Conservation (phyloP, 2,797 vertebrate species). For the Anabas testudineus region DNA sequence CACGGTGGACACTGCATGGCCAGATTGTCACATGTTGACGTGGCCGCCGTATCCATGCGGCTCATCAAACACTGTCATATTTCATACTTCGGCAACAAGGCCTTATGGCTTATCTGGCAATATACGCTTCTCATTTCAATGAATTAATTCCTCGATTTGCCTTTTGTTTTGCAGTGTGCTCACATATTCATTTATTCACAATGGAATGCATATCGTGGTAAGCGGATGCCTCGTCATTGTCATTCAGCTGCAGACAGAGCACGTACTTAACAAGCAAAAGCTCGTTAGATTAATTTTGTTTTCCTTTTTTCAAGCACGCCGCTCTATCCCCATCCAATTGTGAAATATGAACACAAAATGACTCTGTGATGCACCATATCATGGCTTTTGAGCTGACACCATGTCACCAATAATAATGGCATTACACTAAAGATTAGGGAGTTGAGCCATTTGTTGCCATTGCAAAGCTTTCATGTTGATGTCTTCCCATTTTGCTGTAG, state of each 20-base stretch:
- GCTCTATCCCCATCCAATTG: conserved; percentile 68
- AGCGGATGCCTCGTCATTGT: conserved; percentile 76
- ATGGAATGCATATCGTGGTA: conserved; percentile 65
- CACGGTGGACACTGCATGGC: conserved; percentile 54
- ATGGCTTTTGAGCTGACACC: conserved; percentile 75
- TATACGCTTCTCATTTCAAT: conserved; percentile 70
- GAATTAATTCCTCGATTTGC: conserved; percentile 75
- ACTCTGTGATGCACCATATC: conserved; percentile 70
- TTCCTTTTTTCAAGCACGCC: conserved; percentile 52
- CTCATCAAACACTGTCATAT: conserved; percentile 51
- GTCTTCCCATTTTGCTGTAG: conserved; percentile 41
- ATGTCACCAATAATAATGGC: conserved; percentile 80
- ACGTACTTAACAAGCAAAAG: conserved; percentile 80
- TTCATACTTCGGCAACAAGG: conserved; percentile 60
- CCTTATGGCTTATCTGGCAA: conserved; percentile 74
- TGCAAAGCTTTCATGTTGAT: conserved; percentile 48
- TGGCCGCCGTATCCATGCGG: conserved; percentile 44
- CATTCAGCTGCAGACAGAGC: conserved; percentile 75
- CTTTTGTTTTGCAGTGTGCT: conserved; percentile 76
- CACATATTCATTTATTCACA: conserved; percentile 80
- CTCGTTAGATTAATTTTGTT: conserved; percentile 83
- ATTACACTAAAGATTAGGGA: conserved; percentile 72
- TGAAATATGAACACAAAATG: conserved; percentile 77
- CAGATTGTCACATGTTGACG: conserved; percentile 57
- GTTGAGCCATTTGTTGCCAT: conserved; percentile 58